These are phyloP conservation scores for Spodoptera litura DNA, from an alignment of 1,140 invertebrate genomes.

Conservation along the genomic window DNA sequence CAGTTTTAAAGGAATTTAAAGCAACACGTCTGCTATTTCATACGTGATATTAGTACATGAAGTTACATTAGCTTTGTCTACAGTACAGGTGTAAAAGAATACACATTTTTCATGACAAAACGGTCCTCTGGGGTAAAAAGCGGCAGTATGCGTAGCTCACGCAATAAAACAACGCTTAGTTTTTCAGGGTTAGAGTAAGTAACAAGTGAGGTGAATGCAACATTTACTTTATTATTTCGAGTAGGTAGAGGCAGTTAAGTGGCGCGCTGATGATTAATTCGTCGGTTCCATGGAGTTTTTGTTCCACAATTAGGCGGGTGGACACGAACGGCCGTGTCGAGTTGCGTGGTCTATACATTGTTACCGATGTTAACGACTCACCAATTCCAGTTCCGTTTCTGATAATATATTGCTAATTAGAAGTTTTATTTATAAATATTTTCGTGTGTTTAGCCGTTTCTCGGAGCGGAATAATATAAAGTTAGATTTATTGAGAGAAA, in stretches of 20 bases:
- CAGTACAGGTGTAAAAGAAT: constrained; percentile 22
- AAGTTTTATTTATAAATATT: constrained; percentile 58
- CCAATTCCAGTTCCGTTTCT: constrained; percentile 51
- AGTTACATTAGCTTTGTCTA: constrained; percentile 17
- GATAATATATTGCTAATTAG: constrained; percentile 50
- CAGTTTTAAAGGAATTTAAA: not conserved
- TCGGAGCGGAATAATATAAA: constrained; percentile 22
- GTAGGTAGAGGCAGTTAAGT: constrained; percentile 65
- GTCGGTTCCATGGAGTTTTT: constrained; percentile 77
- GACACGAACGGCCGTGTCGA: constrained; percentile 59
- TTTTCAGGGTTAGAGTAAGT: constrained; percentile 52
- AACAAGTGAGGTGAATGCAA: constrained; percentile 64
- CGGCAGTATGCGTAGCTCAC: not conserved
- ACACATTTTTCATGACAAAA: constrained; percentile 5
- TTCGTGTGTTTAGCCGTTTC: constrained; percentile 35
- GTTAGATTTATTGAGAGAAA: constrained; percentile 42
- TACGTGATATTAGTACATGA: not conserved
- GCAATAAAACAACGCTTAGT: constrained; percentile 32
- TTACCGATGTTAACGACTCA: constrained; percentile 65
- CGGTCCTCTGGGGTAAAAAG: constrained; percentile 9
- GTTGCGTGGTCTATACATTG: constrained; percentile 67
- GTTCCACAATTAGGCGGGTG: constrained; percentile 69
- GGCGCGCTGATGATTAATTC: constrained; percentile 71
- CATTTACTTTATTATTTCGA: constrained; percentile 66
- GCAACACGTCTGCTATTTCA: not conserved